Conservation (phyloP, 2,888 invertebrate species). For the Oxycera nigricornis region DNA sequence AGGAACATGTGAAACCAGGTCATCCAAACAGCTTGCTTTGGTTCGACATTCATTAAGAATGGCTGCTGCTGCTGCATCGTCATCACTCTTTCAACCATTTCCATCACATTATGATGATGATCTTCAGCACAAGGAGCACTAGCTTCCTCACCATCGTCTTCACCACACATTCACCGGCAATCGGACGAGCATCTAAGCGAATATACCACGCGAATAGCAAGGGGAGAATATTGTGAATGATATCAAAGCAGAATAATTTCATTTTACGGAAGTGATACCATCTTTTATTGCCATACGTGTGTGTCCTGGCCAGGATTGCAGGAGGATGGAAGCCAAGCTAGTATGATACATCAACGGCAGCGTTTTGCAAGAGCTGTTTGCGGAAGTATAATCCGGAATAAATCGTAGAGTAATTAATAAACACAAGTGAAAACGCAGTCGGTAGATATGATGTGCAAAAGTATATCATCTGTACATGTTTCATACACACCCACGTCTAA, state of each 20-base stretch:
- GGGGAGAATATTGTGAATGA: not conserved
- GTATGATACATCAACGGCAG: not conserved
- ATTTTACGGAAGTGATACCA: not conserved
- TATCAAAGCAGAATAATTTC: constrained; percentile 15
- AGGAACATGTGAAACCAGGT: not conserved
- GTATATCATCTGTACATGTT: too few species aligned
- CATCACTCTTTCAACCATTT: not conserved
- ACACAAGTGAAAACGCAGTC: not conserved
- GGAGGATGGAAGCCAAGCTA: not conserved
- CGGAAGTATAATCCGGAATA: not conserved
- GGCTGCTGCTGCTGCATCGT: not conserved
- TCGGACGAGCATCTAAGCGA: not conserved
- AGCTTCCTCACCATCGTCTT: not conserved
- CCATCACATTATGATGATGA: not conserved
- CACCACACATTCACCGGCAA: not conserved
- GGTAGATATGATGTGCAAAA: not conserved
- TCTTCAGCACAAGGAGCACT: not conserved
- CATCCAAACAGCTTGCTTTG: not conserved
- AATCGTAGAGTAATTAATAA: constrained; percentile 4
- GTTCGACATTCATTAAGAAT: not conserved
- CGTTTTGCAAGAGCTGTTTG: not conserved
- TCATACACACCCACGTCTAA: too few species aligned
- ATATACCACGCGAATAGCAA: not conserved
- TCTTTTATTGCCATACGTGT: not conserved
- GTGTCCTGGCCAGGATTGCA: not conserved